A percentile compares a stretch with the other conserved stretches of the same genome.
These are phyloP conservation scores for Diplazon laetatorius DNA, from an alignment of 2,888 invertebrate species.

Conservation along the genomic window DNA sequence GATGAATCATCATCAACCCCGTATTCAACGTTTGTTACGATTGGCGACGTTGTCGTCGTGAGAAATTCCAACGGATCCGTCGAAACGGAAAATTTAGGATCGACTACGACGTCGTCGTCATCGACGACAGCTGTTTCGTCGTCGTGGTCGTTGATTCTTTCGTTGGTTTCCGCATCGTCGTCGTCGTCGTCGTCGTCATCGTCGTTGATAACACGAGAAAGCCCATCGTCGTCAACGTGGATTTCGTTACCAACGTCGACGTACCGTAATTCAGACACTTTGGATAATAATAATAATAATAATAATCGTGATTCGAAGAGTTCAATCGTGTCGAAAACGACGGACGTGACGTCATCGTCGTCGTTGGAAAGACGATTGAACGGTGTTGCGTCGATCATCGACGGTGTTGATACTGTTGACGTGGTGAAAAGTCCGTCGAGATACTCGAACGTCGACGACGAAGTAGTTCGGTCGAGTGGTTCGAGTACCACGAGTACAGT, in stretches of 20 bases:
- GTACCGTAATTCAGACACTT: slow-evolving; percentile 34
- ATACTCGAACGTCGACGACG: slow-evolving; percentile 41
- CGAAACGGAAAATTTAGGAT: slow-evolving; percentile 42
- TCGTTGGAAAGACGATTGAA: slow-evolving; percentile 45
- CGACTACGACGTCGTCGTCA: slow-evolving; percentile 34
- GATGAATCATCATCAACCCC: slow-evolving; percentile 41
- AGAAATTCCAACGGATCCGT: too few species aligned
- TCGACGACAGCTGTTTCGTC: slow-evolving; percentile 50
- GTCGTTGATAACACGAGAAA: slow-evolving; percentile 57
- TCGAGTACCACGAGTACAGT: slow-evolving; percentile 32
- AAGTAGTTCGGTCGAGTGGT: slow-evolving; percentile 17
- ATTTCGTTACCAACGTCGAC: slow-evolving; percentile 26
- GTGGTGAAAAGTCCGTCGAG: slow-evolving; percentile 36
- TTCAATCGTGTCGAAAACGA: slow-evolving; percentile 35
- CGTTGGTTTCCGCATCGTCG: too few species aligned
- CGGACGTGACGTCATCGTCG: slow-evolving; percentile 35
- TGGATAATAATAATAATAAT: slow-evolving; percentile 23
- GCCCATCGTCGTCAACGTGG: slow-evolving; percentile 40
- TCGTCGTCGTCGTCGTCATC: slow-evolving; percentile 51
- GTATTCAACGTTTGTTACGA: background rate
- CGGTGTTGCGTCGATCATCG: slow-evolving; percentile 30
- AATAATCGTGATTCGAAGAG: slow-evolving; percentile 10
- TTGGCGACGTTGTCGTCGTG: too few species aligned
- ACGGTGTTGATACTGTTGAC: slow-evolving; percentile 31
- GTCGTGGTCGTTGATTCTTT: slow-evolving; percentile 47